Base-by-base conservation (phyloP, 2,888 invertebrate genomes). In the Alviniconcha strummeri region DNA sequence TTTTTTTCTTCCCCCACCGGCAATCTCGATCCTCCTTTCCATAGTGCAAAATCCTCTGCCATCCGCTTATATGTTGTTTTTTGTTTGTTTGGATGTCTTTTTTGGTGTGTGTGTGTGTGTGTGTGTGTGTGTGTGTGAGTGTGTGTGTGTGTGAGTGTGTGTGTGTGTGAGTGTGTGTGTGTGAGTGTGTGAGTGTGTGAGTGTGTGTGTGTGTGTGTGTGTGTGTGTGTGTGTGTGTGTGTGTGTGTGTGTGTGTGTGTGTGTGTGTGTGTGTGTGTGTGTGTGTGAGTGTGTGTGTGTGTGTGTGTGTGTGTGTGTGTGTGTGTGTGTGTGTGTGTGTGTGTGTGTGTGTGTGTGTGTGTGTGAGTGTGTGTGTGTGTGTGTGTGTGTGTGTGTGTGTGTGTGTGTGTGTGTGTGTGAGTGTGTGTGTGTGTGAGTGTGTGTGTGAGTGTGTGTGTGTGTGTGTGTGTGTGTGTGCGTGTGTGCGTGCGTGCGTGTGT, bases 221-320 rank as follows among this genome's bases (percentile, higher is more conserved):
- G 60, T 60, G 60, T 11, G 60, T 60, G 60, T 17, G 75, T 75
- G 75, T 17, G 75, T 75, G 75, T 17, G 75, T 75, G 75, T 55
- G 75, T 52, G 55, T 54, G 75, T 75, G 75, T 55, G 75, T 75
- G 55, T 55, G 75, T 55, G 75, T 75, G 75, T 52, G 72, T 52
- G 72, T 19, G 52, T 72, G 19, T 75, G 75, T 6, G 55, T 55
- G 75, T 17, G 75, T 55, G 75, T 75, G 55, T 55, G 75, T 75
- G 75, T 54, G 75, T 75, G 75, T 75, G 75, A 55, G 75, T 75
- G 75, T 75, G 75, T 75, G 75, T 75, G 54, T 55, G 75, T 75
- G 75, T 75, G 75, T 75, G 75, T 75, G 75, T 75, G 13, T 55
- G 54, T 75, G 75, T 75, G 75, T 75, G 54, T 75, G 55, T 54